Conservation (phyloP, 2,797 vertebrate species). For the Huso huso region DNA sequence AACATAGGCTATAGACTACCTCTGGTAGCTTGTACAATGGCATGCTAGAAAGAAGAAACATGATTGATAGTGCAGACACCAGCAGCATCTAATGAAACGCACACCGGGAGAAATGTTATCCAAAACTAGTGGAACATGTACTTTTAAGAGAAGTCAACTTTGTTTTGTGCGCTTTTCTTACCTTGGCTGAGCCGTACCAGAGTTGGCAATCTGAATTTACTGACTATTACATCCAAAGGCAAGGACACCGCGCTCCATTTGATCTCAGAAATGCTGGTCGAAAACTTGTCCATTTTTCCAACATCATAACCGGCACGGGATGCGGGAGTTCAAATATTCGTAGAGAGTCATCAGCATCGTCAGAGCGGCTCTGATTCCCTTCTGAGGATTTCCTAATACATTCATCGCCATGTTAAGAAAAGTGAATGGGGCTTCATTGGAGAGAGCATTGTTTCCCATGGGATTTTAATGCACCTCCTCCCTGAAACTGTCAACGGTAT, state of each 20-base stretch:
- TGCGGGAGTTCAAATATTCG: slow-evolving; percentile 18
- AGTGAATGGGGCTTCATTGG: slow-evolving; percentile 8
- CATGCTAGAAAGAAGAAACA: background rate
- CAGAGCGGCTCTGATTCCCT: slow-evolving; percentile 22
- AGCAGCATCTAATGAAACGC: too few species aligned
- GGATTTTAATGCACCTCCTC: slow-evolving; percentile 18
- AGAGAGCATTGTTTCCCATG: slow-evolving; percentile 16
- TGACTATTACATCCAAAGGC: slow-evolving; percentile 87
- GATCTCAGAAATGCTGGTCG: slow-evolving; percentile 79
- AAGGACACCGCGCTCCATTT: slow-evolving; percentile 83
- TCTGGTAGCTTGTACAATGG: too few species aligned
- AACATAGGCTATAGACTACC: too few species aligned
- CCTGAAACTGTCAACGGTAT: slow-evolving; percentile 17
- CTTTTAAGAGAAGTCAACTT: slow-evolving; percentile 8
- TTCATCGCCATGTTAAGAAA: slow-evolving; percentile 27
- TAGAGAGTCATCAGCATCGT: slow-evolving; percentile 20
- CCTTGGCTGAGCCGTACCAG: slow-evolving; percentile 80
- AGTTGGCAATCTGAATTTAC: slow-evolving; percentile 84
- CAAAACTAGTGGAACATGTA: background rate
- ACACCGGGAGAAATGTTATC: too few species aligned
- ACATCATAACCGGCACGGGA: slow-evolving; percentile 55
- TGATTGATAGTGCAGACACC: too few species aligned
- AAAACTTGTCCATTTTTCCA: slow-evolving; percentile 85
- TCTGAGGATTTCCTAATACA: slow-evolving; percentile 25
- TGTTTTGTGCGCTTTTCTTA: slow-evolving; percentile 40